Percentiles rank a stretch among this genome's conserved stretches.
phyloP scores from a whole-genome alignment of 2,113 vertebrate genomes.

The Silurus meridionalis region DNA sequence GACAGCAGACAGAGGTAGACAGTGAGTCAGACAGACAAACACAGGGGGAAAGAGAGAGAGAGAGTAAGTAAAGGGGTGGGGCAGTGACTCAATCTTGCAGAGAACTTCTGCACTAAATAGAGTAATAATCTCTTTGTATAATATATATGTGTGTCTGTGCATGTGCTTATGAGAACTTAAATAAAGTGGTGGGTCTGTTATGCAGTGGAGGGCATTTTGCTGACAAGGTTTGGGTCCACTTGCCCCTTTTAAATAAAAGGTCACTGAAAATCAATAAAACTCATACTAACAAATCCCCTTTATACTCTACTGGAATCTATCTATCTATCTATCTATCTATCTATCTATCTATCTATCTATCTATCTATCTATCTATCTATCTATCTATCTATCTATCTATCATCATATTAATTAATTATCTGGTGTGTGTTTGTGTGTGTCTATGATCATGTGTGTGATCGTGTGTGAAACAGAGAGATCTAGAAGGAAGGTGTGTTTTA shows the following conservation, averaged over 20 bases:
- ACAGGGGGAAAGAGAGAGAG: background rate
- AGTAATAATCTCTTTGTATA: constrained; percentile 16
- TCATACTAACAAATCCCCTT: background rate
- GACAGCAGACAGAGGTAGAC: constrained; percentile 60
- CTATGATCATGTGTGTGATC: background rate
- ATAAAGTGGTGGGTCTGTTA: background rate
- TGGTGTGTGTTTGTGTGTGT: background rate
- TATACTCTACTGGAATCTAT: background rate
- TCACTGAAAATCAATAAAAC: background rate
- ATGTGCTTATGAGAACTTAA: background rate
- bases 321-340: too few species aligned
- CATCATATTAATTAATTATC: too few species aligned
- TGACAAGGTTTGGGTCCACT: background rate
- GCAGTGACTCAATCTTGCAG: constrained; percentile 58
- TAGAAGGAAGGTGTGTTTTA: constrained; percentile 34
- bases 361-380: too few species aligned
- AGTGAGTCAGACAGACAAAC: constrained; percentile 45
- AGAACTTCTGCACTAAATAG: constrained; percentile 44
- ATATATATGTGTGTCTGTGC: background rate
- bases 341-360: too few species aligned
- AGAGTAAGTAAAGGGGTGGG: constrained; percentile 52
- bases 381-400: too few species aligned
- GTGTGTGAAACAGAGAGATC: constrained; percentile 34
- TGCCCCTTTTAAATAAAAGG: background rate
- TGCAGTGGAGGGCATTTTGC: background rate